Evolutionary conservation across 2,113 vertebrate genomes (phyloP).

Genomic region (Saguinus midas): DNA sequence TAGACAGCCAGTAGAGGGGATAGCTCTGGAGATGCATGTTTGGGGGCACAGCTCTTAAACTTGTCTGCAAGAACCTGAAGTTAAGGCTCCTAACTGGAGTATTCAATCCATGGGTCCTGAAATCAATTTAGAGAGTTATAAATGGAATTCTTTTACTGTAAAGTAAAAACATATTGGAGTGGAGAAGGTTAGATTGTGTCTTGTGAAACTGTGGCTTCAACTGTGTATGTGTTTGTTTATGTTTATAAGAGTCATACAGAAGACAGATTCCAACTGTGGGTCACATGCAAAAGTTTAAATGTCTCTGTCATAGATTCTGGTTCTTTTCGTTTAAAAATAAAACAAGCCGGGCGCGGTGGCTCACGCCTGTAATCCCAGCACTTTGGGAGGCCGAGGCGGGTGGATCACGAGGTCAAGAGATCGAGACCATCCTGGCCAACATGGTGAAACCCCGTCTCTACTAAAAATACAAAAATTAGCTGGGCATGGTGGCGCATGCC

Average conservation of each 20-base stretch:
- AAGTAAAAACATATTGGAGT: background rate
- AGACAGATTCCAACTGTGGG: background rate
- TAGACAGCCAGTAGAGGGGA: background rate
- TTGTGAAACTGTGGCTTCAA: background rate
- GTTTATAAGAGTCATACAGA: background rate
- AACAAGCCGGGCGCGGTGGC: background rate
- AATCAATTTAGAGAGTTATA: background rate
- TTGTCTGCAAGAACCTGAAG: background rate
- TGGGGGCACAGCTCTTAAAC: background rate
- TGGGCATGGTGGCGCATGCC: too few relatives aligned
- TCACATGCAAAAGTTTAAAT: background rate
- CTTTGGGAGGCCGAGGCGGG: too few relatives aligned
- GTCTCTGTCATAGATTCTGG: background rate
- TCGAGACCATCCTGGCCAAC: too few relatives aligned
- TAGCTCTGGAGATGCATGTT: background rate
- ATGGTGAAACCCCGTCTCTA: too few relatives aligned
- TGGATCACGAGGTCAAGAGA: too few relatives aligned
- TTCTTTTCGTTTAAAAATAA: conserved; percentile 5
- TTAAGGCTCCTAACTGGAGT: background rate
- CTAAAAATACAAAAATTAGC: too few relatives aligned
- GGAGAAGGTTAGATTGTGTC: background rate
- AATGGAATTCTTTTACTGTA: background rate
- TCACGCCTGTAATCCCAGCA: too few relatives aligned
- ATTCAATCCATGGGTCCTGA: background rate
- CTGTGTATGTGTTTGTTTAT: background rate